Conservation (phyloP, 2,888 invertebrate species). For the Allophyes oxyacanthae region DNA sequence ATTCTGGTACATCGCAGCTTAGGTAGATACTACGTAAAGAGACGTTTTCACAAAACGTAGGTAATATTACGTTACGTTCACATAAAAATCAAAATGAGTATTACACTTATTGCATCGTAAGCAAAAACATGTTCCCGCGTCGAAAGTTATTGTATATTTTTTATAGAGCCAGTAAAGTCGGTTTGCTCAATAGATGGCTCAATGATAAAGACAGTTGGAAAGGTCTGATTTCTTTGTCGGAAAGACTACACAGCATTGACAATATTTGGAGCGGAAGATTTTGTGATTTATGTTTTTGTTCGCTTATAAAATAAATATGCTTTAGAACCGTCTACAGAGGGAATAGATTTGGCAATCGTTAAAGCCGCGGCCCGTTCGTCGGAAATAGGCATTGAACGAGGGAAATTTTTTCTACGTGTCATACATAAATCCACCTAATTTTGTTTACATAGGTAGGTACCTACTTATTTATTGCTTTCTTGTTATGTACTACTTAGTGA, state of each 20-base stretch:
- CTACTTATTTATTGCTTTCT: neutral
- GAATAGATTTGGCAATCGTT: conserved; percentile 25
- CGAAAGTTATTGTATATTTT: conserved; percentile 60
- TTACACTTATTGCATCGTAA: conserved; percentile 40
- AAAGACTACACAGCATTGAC: conserved; percentile 54
- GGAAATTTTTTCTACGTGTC: conserved; percentile 12
- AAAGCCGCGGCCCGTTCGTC: conserved; percentile 33
- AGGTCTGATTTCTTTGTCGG: conserved; percentile 58
- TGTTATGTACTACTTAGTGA: no score
- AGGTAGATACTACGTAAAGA: neutral
- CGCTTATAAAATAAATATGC: conserved; percentile 54
- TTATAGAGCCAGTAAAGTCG: conserved; percentile 59
- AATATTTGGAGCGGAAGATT: conserved; percentile 61
- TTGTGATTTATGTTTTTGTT: conserved; percentile 60
- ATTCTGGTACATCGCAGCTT: neutral
- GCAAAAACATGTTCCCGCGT: conserved; percentile 37
- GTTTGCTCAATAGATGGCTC: conserved; percentile 59
- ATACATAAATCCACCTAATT: neutral
- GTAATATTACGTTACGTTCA: conserved; percentile 17
- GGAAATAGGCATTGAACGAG: conserved; percentile 24
- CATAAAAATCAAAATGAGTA: conserved; percentile 39
- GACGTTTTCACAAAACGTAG: conserved; percentile 3
- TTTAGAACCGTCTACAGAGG: conserved; percentile 25
- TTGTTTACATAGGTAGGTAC: no score
- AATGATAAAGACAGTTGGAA: conserved; percentile 60